Conservation (phyloP, 2,113 vertebrate genomes). For the Lophotis ruficrista region DNA sequence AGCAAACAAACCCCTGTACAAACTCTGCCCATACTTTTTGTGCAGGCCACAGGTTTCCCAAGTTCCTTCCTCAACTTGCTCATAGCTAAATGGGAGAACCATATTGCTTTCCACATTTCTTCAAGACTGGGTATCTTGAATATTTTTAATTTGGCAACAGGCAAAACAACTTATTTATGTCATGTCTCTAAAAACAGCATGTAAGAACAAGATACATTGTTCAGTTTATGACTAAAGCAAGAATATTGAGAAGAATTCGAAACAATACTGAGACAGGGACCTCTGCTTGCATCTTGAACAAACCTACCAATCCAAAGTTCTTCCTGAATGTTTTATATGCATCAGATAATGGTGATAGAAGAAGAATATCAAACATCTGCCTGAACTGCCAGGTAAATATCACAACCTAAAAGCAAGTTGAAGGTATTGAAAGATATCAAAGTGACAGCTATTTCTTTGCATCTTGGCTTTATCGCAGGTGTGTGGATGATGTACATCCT, state of each 20-base stretch:
- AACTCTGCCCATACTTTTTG: background rate
- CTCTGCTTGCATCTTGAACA: background rate
- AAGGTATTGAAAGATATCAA: background rate
- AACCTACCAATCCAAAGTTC: background rate
- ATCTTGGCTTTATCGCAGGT: background rate
- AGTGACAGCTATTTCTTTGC: background rate
- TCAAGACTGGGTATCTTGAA: background rate
- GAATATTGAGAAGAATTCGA: background rate
- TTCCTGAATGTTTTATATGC: background rate
- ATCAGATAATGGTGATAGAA: background rate
- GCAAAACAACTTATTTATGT: background rate
- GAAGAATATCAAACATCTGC: background rate
- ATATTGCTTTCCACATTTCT: background rate
- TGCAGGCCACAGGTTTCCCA: background rate
- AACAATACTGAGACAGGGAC: background rate
- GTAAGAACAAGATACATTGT: background rate
- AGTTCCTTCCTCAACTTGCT: background rate
- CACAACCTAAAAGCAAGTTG: background rate
- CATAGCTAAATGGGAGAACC: background rate
- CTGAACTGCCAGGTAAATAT: background rate
- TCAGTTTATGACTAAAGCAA: background rate
- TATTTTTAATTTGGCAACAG: background rate
- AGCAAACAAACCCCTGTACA: background rate
- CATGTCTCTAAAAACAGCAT: background rate
- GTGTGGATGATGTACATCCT: background rate